Evolutionary conservation across 2,113 vertebrate species (phyloP).

Genomic region (Myiozetetes cayanensis): DNA sequence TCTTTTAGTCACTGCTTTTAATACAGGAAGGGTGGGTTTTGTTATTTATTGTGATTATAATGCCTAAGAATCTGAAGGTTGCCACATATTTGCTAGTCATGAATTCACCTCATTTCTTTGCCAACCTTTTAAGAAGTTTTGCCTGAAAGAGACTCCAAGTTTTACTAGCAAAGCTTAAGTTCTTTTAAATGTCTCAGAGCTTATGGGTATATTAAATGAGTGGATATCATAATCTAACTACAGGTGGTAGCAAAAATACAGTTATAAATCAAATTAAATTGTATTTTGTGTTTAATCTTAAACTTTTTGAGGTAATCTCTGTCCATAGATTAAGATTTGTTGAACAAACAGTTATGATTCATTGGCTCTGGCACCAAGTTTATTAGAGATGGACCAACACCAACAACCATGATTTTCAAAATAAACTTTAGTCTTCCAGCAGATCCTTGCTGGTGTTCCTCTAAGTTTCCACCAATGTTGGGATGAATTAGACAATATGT

Average conservation of each 20-base stretch:
- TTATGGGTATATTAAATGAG: not conserved
- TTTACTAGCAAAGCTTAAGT: not conserved
- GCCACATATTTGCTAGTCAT: not conserved
- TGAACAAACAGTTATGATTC: not conserved
- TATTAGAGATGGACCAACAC: not conserved
- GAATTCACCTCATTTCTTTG: not conserved
- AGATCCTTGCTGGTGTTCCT: not conserved
- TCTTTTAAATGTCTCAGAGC: not conserved
- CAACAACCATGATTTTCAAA: not conserved
- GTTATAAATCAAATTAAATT: not conserved
- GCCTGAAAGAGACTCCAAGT: not conserved
- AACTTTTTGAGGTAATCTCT: not conserved
- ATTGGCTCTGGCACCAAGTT: not conserved
- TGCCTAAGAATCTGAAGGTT: not conserved
- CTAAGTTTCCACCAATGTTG: not conserved
- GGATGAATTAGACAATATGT: not conserved
- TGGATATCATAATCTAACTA: not conserved
- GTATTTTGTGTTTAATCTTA: not conserved
- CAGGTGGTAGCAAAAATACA: not conserved
- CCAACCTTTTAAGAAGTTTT: not conserved
- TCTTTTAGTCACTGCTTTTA: not conserved
- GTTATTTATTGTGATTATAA: not conserved
- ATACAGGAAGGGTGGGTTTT: fast-evolving
- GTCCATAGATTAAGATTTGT: not conserved
- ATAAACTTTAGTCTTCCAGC: not conserved